phyloP scores from a whole-genome alignment of 1,140 invertebrate genomes.

The Plectrocnemia conspersa region DNA sequence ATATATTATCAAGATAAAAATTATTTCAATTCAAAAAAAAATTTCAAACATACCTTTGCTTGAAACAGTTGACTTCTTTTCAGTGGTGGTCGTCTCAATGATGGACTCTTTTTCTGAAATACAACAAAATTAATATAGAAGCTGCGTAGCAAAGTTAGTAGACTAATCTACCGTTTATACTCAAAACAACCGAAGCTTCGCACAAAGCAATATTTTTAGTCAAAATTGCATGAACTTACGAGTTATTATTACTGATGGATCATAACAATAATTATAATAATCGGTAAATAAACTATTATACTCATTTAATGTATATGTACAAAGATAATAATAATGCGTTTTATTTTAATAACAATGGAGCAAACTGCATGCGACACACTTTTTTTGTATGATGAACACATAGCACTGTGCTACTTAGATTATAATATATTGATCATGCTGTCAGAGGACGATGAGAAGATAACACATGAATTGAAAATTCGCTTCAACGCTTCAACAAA shows the following conservation, averaged over 20 bases:
- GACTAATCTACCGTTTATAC: too few species aligned
- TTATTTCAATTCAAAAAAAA: too few species aligned
- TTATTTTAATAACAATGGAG: constrained; percentile 27
- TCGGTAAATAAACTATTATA: constrained; percentile 4
- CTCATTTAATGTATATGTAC: neutral
- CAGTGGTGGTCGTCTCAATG: constrained; percentile 26
- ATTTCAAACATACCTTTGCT: constrained; percentile 23
- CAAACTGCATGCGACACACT: constrained; percentile 35
- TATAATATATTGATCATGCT: too few species aligned
- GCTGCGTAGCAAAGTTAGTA: neutral
- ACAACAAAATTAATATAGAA: constrained; percentile 17
- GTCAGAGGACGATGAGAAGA: constrained; percentile 25
- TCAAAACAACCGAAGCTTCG: constrained; percentile 34
- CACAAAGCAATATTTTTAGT: constrained; percentile 32
- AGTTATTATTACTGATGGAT: constrained; percentile 30
- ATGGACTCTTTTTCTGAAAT: constrained; percentile 31
- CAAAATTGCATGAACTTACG: constrained; percentile 26
- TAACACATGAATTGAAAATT: constrained; percentile 15
- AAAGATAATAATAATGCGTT: constrained; percentile 19
- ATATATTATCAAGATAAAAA: too few species aligned
- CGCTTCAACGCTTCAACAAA: constrained; percentile 11
- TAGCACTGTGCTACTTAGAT: constrained; percentile 28
- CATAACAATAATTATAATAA: constrained; percentile 31
- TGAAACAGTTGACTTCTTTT: constrained; percentile 25
- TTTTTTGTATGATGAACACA: constrained; percentile 20